phyloP scores from a whole-genome alignment of 2,113 vertebrate genomes.

The Scartelaos histophorus region DNA sequence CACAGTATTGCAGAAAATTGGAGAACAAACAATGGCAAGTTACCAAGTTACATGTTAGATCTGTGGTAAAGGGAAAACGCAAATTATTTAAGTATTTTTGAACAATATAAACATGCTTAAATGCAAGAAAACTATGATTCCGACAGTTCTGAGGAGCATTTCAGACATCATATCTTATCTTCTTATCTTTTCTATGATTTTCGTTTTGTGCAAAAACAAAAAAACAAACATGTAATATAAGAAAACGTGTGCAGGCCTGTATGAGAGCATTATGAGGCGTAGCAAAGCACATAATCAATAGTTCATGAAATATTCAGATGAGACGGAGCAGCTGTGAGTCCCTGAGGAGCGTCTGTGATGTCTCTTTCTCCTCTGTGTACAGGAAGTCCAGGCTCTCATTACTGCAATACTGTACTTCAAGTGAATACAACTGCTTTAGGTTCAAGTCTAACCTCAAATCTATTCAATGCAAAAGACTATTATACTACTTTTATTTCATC shows the following conservation, averaged over 20 bases:
- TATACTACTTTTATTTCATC: too few relatives aligned
- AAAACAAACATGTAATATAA: background rate
- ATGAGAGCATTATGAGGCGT: background rate
- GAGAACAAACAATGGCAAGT: too few relatives aligned
- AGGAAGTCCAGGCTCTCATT: slow-evolving; percentile 12
- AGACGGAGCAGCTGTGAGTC: slow-evolving; percentile 14
- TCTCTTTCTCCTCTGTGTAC: slow-evolving; percentile 16
- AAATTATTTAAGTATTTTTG: too few relatives aligned
- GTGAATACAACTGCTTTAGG: background rate
- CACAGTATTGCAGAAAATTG: too few relatives aligned
- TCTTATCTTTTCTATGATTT: background rate
- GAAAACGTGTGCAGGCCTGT: background rate
- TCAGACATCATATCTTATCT: too few relatives aligned
- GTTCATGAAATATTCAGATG: slow-evolving; percentile 59
- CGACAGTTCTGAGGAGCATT: too few relatives aligned
- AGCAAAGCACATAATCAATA: slow-evolving; percentile 42
- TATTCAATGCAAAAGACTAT: background rate
- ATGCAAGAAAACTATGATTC: too few relatives aligned
- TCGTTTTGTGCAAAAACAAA: background rate
- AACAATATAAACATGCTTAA: too few relatives aligned
- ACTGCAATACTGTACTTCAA: background rate
- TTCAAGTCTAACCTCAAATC: background rate
- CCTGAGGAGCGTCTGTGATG: slow-evolving; percentile 40
- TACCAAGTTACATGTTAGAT: too few relatives aligned
- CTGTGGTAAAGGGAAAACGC: too few relatives aligned